Base-by-base conservation (phyloP, 2,888 invertebrate genomes). In the Ormyrus labotus region DNA sequence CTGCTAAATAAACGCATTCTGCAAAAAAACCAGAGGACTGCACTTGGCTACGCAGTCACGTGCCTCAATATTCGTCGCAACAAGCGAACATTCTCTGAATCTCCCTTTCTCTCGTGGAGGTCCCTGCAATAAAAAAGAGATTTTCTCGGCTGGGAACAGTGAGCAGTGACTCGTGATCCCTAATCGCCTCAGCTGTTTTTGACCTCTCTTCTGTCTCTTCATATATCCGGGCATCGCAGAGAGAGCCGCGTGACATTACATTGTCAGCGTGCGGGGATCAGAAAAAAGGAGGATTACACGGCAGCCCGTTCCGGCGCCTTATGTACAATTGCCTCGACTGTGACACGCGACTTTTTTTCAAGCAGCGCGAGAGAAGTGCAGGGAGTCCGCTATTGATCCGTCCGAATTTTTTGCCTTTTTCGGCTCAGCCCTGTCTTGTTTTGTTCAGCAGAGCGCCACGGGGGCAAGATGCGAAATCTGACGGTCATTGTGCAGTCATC, bases 401-500 rank as follows among this genome's bases (percentile, higher is more conserved):
- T 67, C 53, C 50, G 45, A 63, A 67, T 75, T 57, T 74, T 53
- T 65, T 60, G 53, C 19, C 11, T 55, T 13, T 47, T 63, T 55
- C n/a, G 34, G 34, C 4, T 34, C 34, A 34, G 34, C 34, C 4
- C 4, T 34, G 34, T 34, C 34, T 34, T 34, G 34, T 34, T 34
- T 34, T 34, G 34, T 34, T 34, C 34, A 34, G 34, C 34, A 34
- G 34, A 34, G 34, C 34, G 34, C 34, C 34, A 34, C 4, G 34
- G 34, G 34, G 34, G 34, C 34, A 34, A 34, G 34, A 34, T 34
- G 64, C 68, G 57, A 68, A 81, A 72, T 71, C 76, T 50, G 34
- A 34, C 34, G 34, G 72, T 81, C 73, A 81, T 81, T 73, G 68
- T 68, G 68, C 68, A 81, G 64, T 81, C 77, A 77, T 77, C 69